A percentile compares a stretch with the other conserved stretches of the same genome.
These are phyloP conservation scores for Pelosia muscerda DNA, from an alignment of 2,888 invertebrate genomes.

Conservation along the genomic window DNA sequence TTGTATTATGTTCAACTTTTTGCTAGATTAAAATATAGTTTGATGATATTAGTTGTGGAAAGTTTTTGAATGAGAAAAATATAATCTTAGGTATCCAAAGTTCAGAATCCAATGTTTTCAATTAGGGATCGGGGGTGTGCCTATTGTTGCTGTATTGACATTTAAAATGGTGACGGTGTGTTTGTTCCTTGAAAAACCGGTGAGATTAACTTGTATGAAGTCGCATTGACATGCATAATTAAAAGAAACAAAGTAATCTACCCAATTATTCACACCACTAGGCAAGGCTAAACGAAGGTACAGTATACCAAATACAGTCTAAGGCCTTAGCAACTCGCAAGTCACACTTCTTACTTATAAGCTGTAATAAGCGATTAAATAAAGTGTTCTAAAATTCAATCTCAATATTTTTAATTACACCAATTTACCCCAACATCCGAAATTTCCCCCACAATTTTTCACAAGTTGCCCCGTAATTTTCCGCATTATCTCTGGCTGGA, in stretches of 20 bases:
- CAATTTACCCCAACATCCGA: neutral
- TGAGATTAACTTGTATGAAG: no score
- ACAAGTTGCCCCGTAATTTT: constrained; percentile 26
- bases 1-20: neutral
- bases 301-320: neutral
- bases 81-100: no score
- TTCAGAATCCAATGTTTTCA: no score
- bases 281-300: neutral
- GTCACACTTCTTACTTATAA: neutral
- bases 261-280: neutral
- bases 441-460: constrained; percentile 24
- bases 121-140: no score
- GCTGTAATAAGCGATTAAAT: neutral
- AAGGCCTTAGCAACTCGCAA: neutral
- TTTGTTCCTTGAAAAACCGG: no score
- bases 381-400: neutral
- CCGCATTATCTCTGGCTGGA: constrained; percentile 39
- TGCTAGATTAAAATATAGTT: neutral
- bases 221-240: neutral
- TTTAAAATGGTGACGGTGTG: no score
- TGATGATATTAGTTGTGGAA: neutral
- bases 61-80: no score
- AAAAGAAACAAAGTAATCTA: neutral
- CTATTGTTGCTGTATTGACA: no score
- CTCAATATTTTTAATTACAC: constrained; percentile 5